These are phyloP conservation scores for Trypoxylon attenuatum DNA, from an alignment of 2,888 invertebrate species.

Conservation along the genomic window DNA sequence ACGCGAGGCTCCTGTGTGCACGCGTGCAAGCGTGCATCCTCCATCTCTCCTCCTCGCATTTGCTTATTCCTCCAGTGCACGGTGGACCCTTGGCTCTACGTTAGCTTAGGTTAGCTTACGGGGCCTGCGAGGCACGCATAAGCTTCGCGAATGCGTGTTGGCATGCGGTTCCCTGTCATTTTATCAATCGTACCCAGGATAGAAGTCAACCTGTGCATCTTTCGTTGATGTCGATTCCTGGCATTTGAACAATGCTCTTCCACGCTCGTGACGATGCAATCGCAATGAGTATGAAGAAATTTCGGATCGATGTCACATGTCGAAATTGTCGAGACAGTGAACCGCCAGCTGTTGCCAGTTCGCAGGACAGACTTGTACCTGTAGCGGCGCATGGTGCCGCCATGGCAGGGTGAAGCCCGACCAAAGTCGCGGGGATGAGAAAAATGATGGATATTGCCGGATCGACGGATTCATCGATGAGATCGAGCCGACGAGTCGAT, in stretches of 20 bases:
- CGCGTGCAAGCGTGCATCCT: conserved; percentile 6
- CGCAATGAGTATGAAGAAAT: too few relatives aligned
- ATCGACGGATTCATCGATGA: conserved; percentile 57
- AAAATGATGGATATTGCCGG: conserved; percentile 50
- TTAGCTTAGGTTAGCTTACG: neutral
- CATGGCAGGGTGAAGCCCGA: conserved; percentile 41
- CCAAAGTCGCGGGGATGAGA: conserved; percentile 36
- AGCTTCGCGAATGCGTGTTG: conserved; percentile 34
- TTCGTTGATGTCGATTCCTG: too few relatives aligned
- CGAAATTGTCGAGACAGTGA: too few relatives aligned
- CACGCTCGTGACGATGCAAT: too few relatives aligned
- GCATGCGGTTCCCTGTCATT: conserved; percentile 49
- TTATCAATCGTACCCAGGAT: conserved; percentile 50
- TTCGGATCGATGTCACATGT: too few relatives aligned
- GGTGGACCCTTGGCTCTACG: conserved; percentile 5
- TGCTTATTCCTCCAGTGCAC: conserved; percentile 23
- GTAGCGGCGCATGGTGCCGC: neutral
- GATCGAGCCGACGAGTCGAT: conserved; percentile 55
- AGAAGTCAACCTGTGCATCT: neutral
- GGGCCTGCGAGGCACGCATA: neutral
- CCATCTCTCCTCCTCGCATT: too few relatives aligned
- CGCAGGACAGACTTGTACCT: neutral
- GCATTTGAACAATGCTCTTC: too few relatives aligned
- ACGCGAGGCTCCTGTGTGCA: conserved; percentile 1
- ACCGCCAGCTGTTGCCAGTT: too few relatives aligned